Base-by-base conservation (phyloP, 2,797 vertebrate species). In the Graptemys geographica region DNA sequence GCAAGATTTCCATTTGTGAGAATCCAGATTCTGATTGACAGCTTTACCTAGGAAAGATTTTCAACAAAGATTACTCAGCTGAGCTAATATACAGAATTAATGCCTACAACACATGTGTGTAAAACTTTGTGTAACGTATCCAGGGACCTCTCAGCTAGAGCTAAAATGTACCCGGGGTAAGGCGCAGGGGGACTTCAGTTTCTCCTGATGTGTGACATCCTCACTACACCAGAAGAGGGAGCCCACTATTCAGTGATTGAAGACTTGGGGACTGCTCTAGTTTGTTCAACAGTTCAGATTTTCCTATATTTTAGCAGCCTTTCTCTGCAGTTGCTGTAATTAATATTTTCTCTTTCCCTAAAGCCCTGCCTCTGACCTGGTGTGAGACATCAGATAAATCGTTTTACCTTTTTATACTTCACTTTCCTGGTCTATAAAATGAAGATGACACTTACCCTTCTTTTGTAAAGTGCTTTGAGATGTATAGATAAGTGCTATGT, bases 181-280 rank as follows among this genome's bases (percentile, higher is more conserved):
- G 5, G 65, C 6, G 21, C 18, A 72, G 37, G 21, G 19, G 18
- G 18, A 11, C n/a, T 72, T 41, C 16, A n/a, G 31, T 19, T 5
- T 90, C 19, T 90, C 47, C 55, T 55, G 2, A 65, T 83, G 16
- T 96, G 95, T 95, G 86, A 86, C 83, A 72, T 83, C 94, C 25
- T 82, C 57, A 52, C 53, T 88, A 41, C 82, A 87, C 98, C 98
- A 98, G 98, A 94, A 98, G 98, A 96, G 98, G 98, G 97, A 98
- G 98, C 92, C 91, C 97, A 87, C 8, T 90, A n/a, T 94, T 97
- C 94, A 95, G 86, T 16, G 80, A 96, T 96, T 21, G 53, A 84
- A 83, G 76, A 82, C 74, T 47, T 76, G 27, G 27, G 27, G 12
- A 31, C 44, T 49, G 27, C 41, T 76, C 12, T 47, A 76, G 21